phyloP scores from a whole-genome alignment of 1,140 invertebrate genomes.

The Scaptomyza montana region DNA sequence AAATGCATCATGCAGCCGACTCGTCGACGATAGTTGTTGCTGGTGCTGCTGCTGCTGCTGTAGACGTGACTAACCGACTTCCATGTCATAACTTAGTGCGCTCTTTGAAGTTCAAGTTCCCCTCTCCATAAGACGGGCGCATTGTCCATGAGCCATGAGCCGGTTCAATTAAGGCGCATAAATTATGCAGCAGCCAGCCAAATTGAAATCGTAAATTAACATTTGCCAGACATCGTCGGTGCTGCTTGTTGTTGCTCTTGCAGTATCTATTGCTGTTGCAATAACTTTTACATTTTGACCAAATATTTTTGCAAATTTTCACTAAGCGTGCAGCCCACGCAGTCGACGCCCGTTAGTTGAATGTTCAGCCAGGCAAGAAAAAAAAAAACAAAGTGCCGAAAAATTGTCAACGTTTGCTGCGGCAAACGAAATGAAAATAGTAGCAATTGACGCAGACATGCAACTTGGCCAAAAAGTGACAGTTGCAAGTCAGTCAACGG shows the following conservation, averaged over 20 bases:
- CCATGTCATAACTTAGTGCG: constrained; percentile 77
- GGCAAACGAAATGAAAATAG: constrained; percentile 78
- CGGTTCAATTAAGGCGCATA: constrained; percentile 80
- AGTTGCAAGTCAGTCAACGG: constrained; percentile 72
- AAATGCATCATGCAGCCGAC: constrained; percentile 71
- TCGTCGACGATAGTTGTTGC: neutral
- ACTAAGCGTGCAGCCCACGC: constrained; percentile 74
- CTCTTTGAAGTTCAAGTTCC: constrained; percentile 78
- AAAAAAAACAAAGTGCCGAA: constrained; percentile 9
- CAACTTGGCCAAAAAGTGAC: constrained; percentile 74
- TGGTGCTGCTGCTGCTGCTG: constrained; percentile 1
- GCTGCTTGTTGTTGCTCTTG: constrained; percentile 2
- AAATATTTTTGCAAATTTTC: constrained; percentile 83
- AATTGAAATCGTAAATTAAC: constrained; percentile 83
- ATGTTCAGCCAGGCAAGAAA: too few species aligned
- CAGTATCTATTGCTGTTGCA: constrained; percentile 31
- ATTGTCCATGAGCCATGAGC: constrained; percentile 51
- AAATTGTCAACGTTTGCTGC: constrained; percentile 66
- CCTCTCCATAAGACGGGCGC: constrained; percentile 1
- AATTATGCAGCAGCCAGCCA: constrained; percentile 71
- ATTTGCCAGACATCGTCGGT: constrained; percentile 69
- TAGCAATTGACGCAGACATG: constrained; percentile 77
- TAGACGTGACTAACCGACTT: constrained; percentile 81
- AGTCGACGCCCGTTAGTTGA: constrained; percentile 70
- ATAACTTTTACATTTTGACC: constrained; percentile 82